Base-by-base conservation (phyloP, 2,113 vertebrate genomes). In the Hemiprocne comata region DNA sequence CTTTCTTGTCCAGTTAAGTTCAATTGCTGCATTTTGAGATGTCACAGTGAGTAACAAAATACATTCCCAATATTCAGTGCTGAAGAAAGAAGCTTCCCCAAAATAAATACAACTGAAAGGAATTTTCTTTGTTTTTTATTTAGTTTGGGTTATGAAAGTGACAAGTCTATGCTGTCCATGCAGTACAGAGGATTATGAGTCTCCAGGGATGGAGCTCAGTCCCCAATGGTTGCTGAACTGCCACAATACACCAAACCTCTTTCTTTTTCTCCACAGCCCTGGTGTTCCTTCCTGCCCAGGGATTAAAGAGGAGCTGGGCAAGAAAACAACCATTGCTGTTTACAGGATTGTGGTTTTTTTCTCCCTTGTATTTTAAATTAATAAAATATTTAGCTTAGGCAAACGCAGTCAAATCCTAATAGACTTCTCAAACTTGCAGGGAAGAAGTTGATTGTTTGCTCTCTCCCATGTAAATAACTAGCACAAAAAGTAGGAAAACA, bases 351-450 rank as follows among this genome's bases (percentile, higher is more conserved):
- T 21, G 13, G 61, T 82, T 87, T 65, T 60, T 21, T 24, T 54
- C 21, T 44, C 26, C 1, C 3, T 67, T 17, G 1, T 94, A 26
- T 91, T 87, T 89, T 75, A 78, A 60, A 33, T 50, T 36, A 42
- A 92, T 87, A 46, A 90, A 93, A 93, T 93, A 93, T 94, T 97
- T 61, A 95, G 34, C 75, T 84, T 75, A 55, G 71, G 91, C 66
- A 88, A 50, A 71, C 9, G 40, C 18, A 72, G 76, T 42, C 48
- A 89, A 77, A 13, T 8, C 20, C 7, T 77, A 94, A 92, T 72
- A 29, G 91, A 73, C n/a, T 71, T 20, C 40, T 67, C 20, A 16
- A 17, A 31, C 70, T 95, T 23, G 79, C 85, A 71, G 54, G 51
- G 62, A 65, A 57, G 62, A 73, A 50, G 18, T 13, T 73, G 78